Conservation (phyloP, 2,113 vertebrate species). For the Gambusia holbrooki region DNA sequence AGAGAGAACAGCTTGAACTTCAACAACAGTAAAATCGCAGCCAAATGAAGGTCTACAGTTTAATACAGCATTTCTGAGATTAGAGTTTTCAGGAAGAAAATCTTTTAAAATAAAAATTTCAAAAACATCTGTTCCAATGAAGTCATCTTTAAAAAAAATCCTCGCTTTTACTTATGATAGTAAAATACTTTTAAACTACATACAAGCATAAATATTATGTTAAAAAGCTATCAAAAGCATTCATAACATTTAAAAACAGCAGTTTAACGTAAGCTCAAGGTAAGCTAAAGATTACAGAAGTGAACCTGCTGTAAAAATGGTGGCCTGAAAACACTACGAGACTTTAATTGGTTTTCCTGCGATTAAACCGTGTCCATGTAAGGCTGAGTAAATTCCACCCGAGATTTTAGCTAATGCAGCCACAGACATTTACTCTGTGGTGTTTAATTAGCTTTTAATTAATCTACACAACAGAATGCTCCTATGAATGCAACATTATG, state of each 20-base stretch:
- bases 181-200: too few relatives aligned
- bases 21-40: not conserved
- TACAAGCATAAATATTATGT: not conserved
- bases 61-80: not conserved
- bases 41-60: not conserved
- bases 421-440: slow-evolving; percentile 18
- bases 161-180: not conserved
- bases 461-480: slow-evolving; percentile 31
- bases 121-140: not conserved
- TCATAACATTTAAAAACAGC: not conserved
- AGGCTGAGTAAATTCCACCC: slow-evolving; percentile 37
- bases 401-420: slow-evolving; percentile 32
- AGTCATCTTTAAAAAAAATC: not conserved
- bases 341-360: slow-evolving; percentile 14
- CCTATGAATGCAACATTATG: slow-evolving; percentile 5
- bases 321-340: not conserved
- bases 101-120: not conserved
- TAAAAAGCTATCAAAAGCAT: not conserved
- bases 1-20: not conserved
- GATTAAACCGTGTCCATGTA: slow-evolving; percentile 7
- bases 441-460: slow-evolving; percentile 60
- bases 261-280: not conserved
- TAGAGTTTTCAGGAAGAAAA: too few relatives aligned
- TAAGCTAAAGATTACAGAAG: not conserved
- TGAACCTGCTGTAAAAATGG: slow-evolving; percentile 6